Conservation (phyloP, 2,113 vertebrate genomes). For the Caranx melampygus region DNA sequence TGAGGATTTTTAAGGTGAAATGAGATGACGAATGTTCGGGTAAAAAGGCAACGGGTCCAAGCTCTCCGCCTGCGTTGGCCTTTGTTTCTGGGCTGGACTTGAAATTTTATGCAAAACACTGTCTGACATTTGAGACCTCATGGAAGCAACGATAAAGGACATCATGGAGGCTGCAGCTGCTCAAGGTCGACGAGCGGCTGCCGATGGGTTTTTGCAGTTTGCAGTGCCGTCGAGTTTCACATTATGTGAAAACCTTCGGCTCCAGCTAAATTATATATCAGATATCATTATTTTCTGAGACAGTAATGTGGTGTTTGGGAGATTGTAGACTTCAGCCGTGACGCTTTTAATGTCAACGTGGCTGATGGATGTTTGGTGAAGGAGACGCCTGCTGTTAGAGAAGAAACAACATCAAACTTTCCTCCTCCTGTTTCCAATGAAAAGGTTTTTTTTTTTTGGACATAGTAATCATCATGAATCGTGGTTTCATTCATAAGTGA, state of each 20-base stretch:
- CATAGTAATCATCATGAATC: neutral
- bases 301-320: neutral
- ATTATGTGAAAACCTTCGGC: conserved; percentile 2
- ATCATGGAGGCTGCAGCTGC: neutral
- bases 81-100: no score
- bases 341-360: neutral
- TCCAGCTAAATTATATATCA: neutral
- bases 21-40: neutral
- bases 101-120: neutral
- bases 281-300: conserved; percentile 19
- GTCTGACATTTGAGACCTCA: neutral
- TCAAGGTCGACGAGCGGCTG: neutral
- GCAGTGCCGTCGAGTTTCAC: neutral
- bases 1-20: neutral
- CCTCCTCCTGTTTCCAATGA: neutral
- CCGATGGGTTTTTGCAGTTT: neutral
- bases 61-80: no score
- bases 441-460: neutral
- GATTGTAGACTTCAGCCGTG: neutral
- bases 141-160: neutral
- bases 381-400: no score
- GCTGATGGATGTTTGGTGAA: conserved; percentile 1
- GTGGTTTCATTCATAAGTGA: neutral
- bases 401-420: neutral
- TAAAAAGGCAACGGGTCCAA: no score